phyloP scores from a whole-genome alignment of 1,140 invertebrate genomes.

The Epicauta chinensis region DNA sequence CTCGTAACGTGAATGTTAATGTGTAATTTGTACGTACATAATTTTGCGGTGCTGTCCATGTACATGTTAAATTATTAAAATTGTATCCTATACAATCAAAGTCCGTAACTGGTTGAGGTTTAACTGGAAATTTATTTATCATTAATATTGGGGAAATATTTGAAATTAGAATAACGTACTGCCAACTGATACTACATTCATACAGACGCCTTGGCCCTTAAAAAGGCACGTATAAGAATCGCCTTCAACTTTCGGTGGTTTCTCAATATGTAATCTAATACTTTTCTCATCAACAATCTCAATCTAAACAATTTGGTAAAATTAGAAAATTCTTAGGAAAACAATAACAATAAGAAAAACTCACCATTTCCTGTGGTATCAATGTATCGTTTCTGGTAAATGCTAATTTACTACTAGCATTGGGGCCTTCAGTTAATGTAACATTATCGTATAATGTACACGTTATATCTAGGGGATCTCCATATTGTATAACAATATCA shows the following conservation, averaged over 20 bases:
- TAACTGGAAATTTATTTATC: conserved; percentile 28
- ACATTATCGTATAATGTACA: conserved; percentile 20
- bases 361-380: conserved; percentile 19
- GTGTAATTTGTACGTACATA: conserved; percentile 50
- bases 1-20: conserved; percentile 47
- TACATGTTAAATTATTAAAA: conserved; percentile 58
- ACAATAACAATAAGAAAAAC: background rate
- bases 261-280: conserved; percentile 19
- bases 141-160: conserved; percentile 1
- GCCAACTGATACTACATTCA: conserved; percentile 25
- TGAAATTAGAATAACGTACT: conserved; percentile 12
- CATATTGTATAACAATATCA: conserved; percentile 23
- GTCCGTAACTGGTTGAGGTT: conserved; percentile 51
- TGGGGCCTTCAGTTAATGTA: conserved; percentile 2
- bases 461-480: conserved; percentile 25
- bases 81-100: conserved; percentile 62
- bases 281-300: conserved; percentile 14
- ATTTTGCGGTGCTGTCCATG: conserved; percentile 49
- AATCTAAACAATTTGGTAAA: conserved; percentile 8
- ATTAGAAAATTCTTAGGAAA: too few relatives aligned
- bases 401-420: conserved; percentile 18
- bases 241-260: background rate
- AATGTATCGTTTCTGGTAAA: conserved; percentile 10
- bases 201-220: conserved; percentile 12
- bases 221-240: conserved; percentile 5